Percentiles rank a stretch among this genome's conserved stretches.
phyloP scores from a whole-genome alignment of 2,797 vertebrate genomes.

The Labroides dimidiatus region DNA sequence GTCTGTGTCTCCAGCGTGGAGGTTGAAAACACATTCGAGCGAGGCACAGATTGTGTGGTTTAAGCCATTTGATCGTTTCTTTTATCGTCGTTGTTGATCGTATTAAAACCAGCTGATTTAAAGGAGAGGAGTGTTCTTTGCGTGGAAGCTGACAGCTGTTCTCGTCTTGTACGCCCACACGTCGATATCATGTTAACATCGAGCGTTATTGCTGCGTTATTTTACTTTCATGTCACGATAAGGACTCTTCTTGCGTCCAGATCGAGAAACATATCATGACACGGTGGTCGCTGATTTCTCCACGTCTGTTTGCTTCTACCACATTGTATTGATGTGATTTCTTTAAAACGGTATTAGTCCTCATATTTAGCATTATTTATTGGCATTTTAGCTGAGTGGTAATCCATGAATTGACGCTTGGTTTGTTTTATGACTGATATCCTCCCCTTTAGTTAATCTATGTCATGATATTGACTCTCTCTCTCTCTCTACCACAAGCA shows the following conservation, averaged over 20 bases:
- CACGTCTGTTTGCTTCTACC: constrained; percentile 5
- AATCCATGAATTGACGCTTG: constrained; percentile 45
- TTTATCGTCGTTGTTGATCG: too few species aligned
- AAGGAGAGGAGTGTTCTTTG: too few species aligned
- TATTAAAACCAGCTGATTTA: too few species aligned
- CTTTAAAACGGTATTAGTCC: constrained; percentile 57
- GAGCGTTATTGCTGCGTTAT: background rate
- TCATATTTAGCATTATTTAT: constrained; percentile 76
- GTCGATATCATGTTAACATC: too few species aligned
- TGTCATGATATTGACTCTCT: constrained; percentile 46
- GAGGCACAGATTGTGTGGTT: background rate
- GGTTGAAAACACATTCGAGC: too few species aligned
- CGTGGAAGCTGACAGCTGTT: background rate
- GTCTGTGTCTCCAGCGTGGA: background rate
- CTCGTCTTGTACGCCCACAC: background rate
- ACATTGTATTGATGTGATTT: constrained; percentile 49
- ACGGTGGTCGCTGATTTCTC: background rate
- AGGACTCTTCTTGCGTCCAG: constrained; percentile 30
- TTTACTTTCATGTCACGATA: constrained; percentile 8
- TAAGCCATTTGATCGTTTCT: too few species aligned
- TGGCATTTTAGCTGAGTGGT: constrained; percentile 69
- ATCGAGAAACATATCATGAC: constrained; percentile 16
- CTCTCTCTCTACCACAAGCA: constrained; percentile 50
- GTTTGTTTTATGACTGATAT: constrained; percentile 55
- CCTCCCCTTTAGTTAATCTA: constrained; percentile 50